Base-by-base conservation (phyloP, 2,888 invertebrate species). In the Ophraella communa region DNA sequence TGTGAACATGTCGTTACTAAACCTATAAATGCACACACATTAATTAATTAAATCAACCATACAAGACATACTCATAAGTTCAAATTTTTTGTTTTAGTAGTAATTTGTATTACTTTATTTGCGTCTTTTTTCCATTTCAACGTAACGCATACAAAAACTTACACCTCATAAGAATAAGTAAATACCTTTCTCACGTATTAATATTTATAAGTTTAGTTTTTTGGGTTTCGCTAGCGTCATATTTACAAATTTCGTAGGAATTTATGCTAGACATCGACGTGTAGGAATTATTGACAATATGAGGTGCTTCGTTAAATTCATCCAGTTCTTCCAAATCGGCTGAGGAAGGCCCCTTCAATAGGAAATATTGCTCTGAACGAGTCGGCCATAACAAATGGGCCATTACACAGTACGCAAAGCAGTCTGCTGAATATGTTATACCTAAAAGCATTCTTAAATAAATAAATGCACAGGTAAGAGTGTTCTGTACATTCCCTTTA, bases 361-460 rank as follows among this genome's bases (percentile, higher is more conserved):
- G 84, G 78, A 96, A 89, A 84, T 96, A 96, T 81, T 96, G 94
- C 74, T 96, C 95, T 35, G 94, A 93, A 58, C 96, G 87, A 57
- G 94, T 95, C 39, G 98, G 98, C 97, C 97, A 98, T 67, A 98
- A 84, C 68, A 98, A 84, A 80, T 98, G 97, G 0, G 96, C 92
- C 92, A 98, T 94, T 35, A 96, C 93, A 74, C 94, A 94, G 80
- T 94, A 96, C 0, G 96, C 97, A 75, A 97, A 87, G 81, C 96
- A 95, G 80, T 98, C 97, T 0, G 96, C 97, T 1, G 96, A 95
- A 80, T 95, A 95, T 20, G 95, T 95, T 77, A 98, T 96, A 77
- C 96, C 97, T 95, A 82, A 1, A 83, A 83, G 67, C 45, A 60
- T 61, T 33, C 49, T n/a, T 11, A 18, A 39, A 53, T 20, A 27